Conservation (phyloP, 2,113 vertebrate species). For the Tychaedon coryphoeus region DNA sequence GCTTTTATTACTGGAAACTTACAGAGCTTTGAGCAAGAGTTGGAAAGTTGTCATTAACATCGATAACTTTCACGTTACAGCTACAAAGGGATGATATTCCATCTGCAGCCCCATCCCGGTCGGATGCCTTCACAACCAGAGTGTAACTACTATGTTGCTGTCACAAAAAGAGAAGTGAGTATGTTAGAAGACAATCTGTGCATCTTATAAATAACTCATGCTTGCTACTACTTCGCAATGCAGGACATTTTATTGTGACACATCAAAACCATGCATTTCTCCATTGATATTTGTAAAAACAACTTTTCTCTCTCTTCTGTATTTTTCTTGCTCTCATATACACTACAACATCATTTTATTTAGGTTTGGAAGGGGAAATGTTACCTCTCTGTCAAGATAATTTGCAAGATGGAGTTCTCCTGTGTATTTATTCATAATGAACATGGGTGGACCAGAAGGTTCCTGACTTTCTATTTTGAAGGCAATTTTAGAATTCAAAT, state of each 20-base stretch:
- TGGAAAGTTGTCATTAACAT: slow-evolving; percentile 95
- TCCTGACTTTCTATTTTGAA: slow-evolving; percentile 81
- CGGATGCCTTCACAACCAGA: slow-evolving; percentile 78
- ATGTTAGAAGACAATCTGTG: not conserved
- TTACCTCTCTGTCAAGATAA: slow-evolving; percentile 92
- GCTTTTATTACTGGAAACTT: slow-evolving; percentile 44
- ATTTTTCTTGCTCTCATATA: accelerated
- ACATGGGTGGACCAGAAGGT: slow-evolving; percentile 75
- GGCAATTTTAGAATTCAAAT: slow-evolving; percentile 74
- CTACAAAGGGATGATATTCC: slow-evolving; percentile 76
- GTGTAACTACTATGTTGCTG: slow-evolving; percentile 81
- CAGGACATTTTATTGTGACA: not conserved
- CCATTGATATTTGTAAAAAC: not conserved
- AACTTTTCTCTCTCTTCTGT: not conserved
- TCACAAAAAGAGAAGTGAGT: not conserved
- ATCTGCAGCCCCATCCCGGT: slow-evolving; percentile 73
- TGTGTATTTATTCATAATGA: slow-evolving; percentile 78
- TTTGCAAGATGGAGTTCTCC: slow-evolving; percentile 75
- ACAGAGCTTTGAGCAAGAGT: slow-evolving; percentile 81
- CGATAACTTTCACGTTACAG: slow-evolving; percentile 78
- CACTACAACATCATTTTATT: not conserved
- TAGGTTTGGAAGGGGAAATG: not conserved
- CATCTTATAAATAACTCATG: not conserved
- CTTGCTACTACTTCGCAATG: not conserved
- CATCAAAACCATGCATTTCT: not conserved